Base-by-base conservation (phyloP, 2,113 vertebrate genomes). In the Eclectus roratus region DNA sequence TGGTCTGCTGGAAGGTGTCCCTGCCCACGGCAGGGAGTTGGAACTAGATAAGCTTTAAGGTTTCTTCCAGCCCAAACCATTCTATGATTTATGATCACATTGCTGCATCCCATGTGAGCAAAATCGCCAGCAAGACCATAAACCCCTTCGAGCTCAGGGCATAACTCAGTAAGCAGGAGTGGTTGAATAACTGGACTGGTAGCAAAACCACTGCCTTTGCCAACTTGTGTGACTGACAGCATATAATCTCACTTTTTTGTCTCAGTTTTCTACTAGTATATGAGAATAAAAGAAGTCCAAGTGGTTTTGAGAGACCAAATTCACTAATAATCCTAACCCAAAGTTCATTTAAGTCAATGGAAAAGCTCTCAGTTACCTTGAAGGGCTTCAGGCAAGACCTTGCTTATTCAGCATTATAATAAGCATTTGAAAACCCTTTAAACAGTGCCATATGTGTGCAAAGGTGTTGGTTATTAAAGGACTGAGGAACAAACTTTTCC, bases 311-410 rank as follows among this genome's bases (percentile, higher is more conserved):
- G 80, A 73, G 69, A 58, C 69, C 78, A 87, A 74, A 84, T 71
- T 78, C 64, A 46, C 55, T 63, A 31, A 37, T 17, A 9, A 9
- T 70, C 28, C 37, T 49, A 63, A 78, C 41, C 69, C 46, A 87
- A 93, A 89, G 19, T 41, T 43, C 37, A 87, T 12, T 93, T 73
- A 95, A 94, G 20, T 78, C 33, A 74, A 64, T 87, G 55, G 46
- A 80, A 89, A 93, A 89, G 41, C 53, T 86, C 72, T 92, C 44
- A 92, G 70, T 86, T 86, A 80, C 50, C 37, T 84, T 66, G 55
- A 78, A 94, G 77, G 50, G 35, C 76, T 95, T 94, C 60, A n/a
- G 68, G 64, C 60, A 69, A 96, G 91, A 73, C 21, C 37, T 92
- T 86, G 37, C 64, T 92, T 84, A 65, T 80, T 84, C 64, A 89